Conservation (phyloP, 2,797 vertebrate species). For the Cynopterus sphinx region DNA sequence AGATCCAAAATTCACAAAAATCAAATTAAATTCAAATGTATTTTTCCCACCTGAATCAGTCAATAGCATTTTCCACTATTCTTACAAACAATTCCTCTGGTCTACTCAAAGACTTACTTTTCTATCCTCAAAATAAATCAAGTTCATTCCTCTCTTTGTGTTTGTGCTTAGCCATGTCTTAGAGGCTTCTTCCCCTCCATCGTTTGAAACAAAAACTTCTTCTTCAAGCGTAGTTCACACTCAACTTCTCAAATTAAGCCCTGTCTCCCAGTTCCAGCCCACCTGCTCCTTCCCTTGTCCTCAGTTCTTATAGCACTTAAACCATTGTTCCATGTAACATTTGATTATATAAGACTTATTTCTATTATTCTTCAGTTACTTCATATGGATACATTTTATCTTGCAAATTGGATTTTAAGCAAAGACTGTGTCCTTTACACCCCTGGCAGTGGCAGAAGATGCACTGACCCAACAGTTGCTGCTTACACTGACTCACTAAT, state of each 20-base stretch:
- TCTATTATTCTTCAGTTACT: not conserved
- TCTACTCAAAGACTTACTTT: not conserved
- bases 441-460: not conserved
- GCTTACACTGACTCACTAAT: not conserved
- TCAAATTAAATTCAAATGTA: not conserved
- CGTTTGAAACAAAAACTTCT: not conserved
- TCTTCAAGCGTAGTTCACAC: not conserved
- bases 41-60: not conserved
- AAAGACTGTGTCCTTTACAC: not conserved
- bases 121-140: not conserved
- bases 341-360: not conserved
- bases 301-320: not conserved
- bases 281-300: not conserved
- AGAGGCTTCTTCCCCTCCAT: no score
- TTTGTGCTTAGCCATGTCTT: not conserved
- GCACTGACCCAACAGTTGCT: not conserved
- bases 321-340: not conserved
- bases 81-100: not conserved
- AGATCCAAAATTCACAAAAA: not conserved
- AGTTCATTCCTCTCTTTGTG: not conserved
- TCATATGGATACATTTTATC: not conserved
- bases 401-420: not conserved
- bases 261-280: not conserved
- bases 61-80: not conserved
- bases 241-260: not conserved